phyloP scores from a whole-genome alignment of 2,888 invertebrate species.

The Monopis laevigella region DNA sequence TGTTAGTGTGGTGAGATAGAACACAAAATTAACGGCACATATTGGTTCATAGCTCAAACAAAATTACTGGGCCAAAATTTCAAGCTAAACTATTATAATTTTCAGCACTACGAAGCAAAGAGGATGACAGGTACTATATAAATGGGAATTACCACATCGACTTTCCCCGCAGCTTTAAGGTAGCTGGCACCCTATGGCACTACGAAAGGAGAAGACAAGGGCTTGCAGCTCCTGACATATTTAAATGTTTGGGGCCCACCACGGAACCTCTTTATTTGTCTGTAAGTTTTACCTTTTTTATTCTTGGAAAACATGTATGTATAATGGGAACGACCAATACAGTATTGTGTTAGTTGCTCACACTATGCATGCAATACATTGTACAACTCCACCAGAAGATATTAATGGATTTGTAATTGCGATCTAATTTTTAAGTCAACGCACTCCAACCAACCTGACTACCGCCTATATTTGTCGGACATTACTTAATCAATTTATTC shows the following conservation, averaged over 20 bases:
- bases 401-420: too few species aligned
- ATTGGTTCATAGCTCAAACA: too few species aligned
- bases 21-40: too few species aligned
- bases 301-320: neutral
- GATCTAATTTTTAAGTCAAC: too few species aligned
- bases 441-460: too few species aligned
- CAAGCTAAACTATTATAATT: too few species aligned
- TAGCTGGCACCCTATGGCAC: conserved; percentile 87
- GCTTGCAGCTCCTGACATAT: conserved; percentile 84
- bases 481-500: conserved; percentile 10
- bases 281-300: conserved; percentile 44
- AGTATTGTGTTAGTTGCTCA: too few species aligned
- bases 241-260: conserved; percentile 88
- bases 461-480: neutral
- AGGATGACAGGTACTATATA: conserved; percentile 81
- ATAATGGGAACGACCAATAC: too few species aligned
- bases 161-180: conserved; percentile 81
- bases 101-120: conserved; percentile 80
- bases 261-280: conserved; percentile 88
- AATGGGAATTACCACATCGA: conserved; percentile 97
- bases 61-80: too few species aligned
- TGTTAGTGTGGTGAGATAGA: too few species aligned
- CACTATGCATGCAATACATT: too few species aligned
- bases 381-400: too few species aligned
- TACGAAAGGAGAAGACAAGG: conserved; percentile 87